Evolutionary conservation across 1,140 invertebrate genomes (phyloP).

Genomic region (Andrena cerasifolii): DNA sequence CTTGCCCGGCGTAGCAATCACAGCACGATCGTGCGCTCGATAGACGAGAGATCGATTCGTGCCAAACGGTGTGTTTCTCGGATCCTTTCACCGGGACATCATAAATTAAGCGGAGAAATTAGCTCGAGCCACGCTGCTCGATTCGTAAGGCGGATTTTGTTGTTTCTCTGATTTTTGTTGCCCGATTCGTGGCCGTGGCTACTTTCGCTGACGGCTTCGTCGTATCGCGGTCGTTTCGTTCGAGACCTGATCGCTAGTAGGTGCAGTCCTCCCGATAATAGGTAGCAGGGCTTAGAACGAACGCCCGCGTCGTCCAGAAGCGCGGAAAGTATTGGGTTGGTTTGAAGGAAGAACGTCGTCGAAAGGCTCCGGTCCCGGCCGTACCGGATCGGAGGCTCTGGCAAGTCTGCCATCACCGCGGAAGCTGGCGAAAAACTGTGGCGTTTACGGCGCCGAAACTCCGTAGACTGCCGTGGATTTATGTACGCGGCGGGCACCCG

Average conservation of each 20-base stretch:
- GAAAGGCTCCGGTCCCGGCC: too few relatives aligned
- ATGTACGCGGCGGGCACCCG: constrained; percentile 51
- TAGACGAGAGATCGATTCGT: constrained; percentile 55
- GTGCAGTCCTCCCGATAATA: too few relatives aligned
- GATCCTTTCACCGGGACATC: constrained; percentile 72
- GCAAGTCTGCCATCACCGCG: neutral
- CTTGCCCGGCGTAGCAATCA: constrained; percentile 12
- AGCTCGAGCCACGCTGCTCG: constrained; percentile 52
- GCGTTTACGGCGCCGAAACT: constrained; percentile 59
- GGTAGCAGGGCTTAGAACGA: too few relatives aligned
- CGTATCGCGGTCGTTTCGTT: constrained; percentile 13
- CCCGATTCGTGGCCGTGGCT: constrained; percentile 48
- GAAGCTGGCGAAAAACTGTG: constrained; percentile 55
- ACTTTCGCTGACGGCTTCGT: constrained; percentile 76
- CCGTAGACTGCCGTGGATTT: constrained; percentile 61
- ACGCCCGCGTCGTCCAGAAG: neutral
- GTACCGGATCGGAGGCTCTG: constrained; percentile 12
- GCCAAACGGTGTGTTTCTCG: constrained; percentile 46
- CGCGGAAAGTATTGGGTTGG: neutral
- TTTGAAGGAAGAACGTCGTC: neutral
- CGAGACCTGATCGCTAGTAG: too few relatives aligned
- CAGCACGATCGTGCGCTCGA: constrained; percentile 25
- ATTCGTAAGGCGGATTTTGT: constrained; percentile 60
- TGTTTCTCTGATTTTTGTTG: too few relatives aligned
- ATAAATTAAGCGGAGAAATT: constrained; percentile 78